Percentiles rank a stretch among this genome's conserved stretches.
phyloP scores from a whole-genome alignment of 2,888 invertebrate genomes.

The Drosophila testacea region DNA sequence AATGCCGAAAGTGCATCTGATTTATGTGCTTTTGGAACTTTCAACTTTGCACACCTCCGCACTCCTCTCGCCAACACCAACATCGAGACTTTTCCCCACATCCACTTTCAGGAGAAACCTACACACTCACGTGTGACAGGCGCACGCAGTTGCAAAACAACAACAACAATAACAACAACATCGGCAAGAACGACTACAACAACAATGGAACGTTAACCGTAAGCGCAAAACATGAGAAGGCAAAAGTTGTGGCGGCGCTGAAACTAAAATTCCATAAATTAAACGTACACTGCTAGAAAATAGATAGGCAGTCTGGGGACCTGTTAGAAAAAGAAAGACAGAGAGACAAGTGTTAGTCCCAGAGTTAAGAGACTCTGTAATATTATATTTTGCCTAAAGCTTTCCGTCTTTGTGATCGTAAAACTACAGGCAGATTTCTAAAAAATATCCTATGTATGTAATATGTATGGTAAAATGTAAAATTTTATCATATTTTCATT shows the following conservation, averaged over 20 bases:
- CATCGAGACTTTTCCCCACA: not conserved
- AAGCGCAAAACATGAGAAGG: slow-evolving; percentile 47
- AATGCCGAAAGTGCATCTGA: slow-evolving; percentile 82
- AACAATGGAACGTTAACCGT: slow-evolving; percentile 46
- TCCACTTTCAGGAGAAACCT: slow-evolving; percentile 20
- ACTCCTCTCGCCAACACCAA: not conserved
- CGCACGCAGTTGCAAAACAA: slow-evolving; percentile 57
- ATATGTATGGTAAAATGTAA: too few species aligned
- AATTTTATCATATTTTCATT: not conserved
- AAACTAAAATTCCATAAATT: slow-evolving; percentile 84
- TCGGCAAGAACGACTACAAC: slow-evolving; percentile 29
- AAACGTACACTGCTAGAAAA: slow-evolving; percentile 64
- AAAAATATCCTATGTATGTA: too few species aligned
- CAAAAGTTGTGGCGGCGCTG: slow-evolving; percentile 70
- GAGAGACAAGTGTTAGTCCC: not conserved
- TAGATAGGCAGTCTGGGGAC: not conserved
- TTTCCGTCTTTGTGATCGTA: not conserved
- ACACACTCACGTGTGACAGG: slow-evolving; percentile 46
- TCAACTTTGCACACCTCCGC: slow-evolving; percentile 47
- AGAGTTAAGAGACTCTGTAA: not conserved
- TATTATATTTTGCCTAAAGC: too few species aligned
- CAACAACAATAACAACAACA: slow-evolving; percentile 36
- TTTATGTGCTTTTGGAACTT: slow-evolving; percentile 76
- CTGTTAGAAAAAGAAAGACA: not conserved
- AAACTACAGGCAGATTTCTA: too few species aligned